Evolutionary conservation across 2,113 vertebrate genomes (phyloP), one percentile per base, ranked within the genome.

Genomic region (Chauna torquata): DNA sequence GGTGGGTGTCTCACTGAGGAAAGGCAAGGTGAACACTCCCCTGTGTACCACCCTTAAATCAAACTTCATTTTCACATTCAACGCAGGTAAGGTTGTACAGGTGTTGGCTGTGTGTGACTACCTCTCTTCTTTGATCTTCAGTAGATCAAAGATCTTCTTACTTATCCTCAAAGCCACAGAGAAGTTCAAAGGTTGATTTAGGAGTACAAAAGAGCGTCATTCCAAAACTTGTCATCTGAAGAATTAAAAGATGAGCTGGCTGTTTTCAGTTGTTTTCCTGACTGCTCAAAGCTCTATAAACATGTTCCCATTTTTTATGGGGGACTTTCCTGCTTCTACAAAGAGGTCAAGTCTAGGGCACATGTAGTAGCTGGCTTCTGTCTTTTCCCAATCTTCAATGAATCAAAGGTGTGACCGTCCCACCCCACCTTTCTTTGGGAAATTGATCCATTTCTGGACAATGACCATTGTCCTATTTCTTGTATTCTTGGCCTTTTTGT

Each of bases 391-490:
- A 0, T 87, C 36, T 64, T 84, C 40, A 59, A 47, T 61, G 58
- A 57, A 27, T 59, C 36, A n/a, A 2, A 45, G 11, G 11, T 80
- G 32, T 44, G 54, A 22, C 42, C 8, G 2, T 61, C 45, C 44
- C 30, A n/a, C 42, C 66, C 54, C 59, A 2, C 32, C 22, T 58
- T 78, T 62, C 58, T 64, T 14, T 69, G 62, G 28, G n/a, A 59
- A 15, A 34, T 16, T 32, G 47, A 81, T 9, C n/a, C 30, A 47
- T 66, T 81, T 88, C 80, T 96, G 76, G 65, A 71, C 66, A 80
- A 66, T 0, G 0, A 12, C 13, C 0, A 0, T 81, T 79, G 15
- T 54, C 19, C n/a, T 45, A 12, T 72, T 87, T 30, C 66, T 34
- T 28, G 2, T 79, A 15, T 57, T 91, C 42, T 75, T 84, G 11